Evolutionary conservation across 2,797 vertebrate species (phyloP).

Genomic region (Neopelma chrysocephalum): DNA sequence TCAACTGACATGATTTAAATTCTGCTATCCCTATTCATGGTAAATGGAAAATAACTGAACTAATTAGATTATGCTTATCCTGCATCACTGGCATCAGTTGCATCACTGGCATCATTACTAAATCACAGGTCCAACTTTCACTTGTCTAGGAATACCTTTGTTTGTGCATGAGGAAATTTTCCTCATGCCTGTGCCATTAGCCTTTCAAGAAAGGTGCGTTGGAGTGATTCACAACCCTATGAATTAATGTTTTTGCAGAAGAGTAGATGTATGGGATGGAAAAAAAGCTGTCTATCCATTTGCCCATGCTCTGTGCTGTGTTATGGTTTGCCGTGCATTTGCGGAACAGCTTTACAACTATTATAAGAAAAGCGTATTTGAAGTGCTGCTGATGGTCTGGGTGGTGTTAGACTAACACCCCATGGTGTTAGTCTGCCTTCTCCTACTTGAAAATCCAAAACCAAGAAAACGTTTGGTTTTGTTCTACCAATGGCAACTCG

Average conservation of each 20-base stretch:
- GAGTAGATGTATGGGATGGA: not conserved
- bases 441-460: conserved; percentile 17
- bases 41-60: conserved; percentile 31
- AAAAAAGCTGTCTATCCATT: not conserved
- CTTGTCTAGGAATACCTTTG: conserved; percentile 46
- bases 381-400: not conserved
- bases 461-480: not conserved
- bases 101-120: not conserved
- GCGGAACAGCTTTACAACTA: not conserved
- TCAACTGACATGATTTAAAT: not conserved
- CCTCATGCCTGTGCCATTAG: conserved; percentile 3
- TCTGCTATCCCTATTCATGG: not conserved
- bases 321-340: not conserved
- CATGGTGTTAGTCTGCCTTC: not conserved
- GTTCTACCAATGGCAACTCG: not conserved
- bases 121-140: not conserved
- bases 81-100: not conserved
- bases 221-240: not conserved
- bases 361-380: not conserved
- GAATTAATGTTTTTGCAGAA: not conserved
- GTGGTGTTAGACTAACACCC: not conserved
- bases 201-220: not conserved
- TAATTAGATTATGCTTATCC: conserved; percentile 38
- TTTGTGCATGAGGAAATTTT: conserved; percentile 20
- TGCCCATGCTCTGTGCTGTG: not conserved